phyloP scores from a whole-genome alignment of 2,113 vertebrate species.

The Riparia riparia region DNA sequence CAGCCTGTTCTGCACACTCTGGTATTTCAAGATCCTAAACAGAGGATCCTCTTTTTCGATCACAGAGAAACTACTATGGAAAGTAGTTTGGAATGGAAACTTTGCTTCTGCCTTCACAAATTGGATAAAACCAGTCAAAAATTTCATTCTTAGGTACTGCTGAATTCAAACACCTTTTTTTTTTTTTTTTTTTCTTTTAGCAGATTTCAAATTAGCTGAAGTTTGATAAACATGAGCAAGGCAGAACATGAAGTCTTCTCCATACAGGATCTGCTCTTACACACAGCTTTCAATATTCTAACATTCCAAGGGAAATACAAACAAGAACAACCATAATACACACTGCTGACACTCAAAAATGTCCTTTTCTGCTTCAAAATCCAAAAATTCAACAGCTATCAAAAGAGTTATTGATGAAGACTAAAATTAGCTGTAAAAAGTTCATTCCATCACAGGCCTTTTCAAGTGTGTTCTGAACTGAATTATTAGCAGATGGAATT shows the following conservation, averaged over 20 bases:
- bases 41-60: neutral
- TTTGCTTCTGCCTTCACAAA: neutral
- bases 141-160: neutral
- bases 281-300: neutral
- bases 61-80: neutral
- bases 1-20: accelerated
- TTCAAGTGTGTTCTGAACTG: neutral
- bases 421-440: neutral
- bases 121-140: neutral
- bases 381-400: neutral
- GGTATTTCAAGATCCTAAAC: neutral
- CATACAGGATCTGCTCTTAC: neutral
- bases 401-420: neutral
- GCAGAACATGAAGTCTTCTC: neutral
- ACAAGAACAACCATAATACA: neutral
- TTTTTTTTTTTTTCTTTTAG: neutral
- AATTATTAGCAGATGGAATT: neutral
- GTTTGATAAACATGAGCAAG: neutral
- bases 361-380: neutral
- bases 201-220: neutral
- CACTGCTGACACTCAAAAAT: neutral
- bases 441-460: neutral
- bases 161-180: neutral
- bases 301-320: neutral
- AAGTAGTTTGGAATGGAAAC: neutral